A percentile compares a stretch with the other conserved stretches of the same genome.
phyloP scores from a whole-genome alignment of 2,797 vertebrate species.

The Neopelma chrysocephalum region DNA sequence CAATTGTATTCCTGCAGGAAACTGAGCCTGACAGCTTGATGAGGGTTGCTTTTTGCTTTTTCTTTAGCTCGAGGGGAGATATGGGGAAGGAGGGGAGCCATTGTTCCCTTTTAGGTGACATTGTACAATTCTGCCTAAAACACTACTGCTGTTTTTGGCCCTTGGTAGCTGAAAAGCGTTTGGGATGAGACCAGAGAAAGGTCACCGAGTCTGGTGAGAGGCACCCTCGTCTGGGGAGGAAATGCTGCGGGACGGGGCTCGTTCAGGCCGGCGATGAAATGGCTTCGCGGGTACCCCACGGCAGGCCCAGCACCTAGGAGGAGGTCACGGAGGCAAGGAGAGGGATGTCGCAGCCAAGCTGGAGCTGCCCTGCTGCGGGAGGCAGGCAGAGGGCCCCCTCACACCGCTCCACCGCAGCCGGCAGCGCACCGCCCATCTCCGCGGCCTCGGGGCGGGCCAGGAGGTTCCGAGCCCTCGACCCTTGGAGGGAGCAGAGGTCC shows the following conservation, averaged over 20 bases:
- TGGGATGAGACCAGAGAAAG: neutral
- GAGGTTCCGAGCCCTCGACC: neutral
- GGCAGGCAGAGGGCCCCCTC: conserved; percentile 54
- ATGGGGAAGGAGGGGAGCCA: neutral
- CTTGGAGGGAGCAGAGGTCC: rapidly evolving
- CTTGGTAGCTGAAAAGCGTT: rapidly evolving
- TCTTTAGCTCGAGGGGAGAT: neutral
- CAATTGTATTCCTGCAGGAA: neutral
- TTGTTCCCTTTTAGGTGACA: neutral
- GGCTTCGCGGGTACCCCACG: neutral
- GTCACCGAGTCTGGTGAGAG: neutral
- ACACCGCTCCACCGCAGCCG: neutral
- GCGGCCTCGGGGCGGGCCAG: neutral
- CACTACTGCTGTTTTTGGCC: neutral
- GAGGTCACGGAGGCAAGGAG: neutral
- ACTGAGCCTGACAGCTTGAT: neutral
- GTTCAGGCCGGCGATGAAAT: neutral
- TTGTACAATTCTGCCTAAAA: neutral
- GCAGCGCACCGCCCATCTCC: neutral
- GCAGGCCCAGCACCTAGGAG: neutral
- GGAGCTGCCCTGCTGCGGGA: neutral
- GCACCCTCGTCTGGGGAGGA: neutral
- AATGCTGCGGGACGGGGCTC: neutral
- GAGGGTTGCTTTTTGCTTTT: neutral
- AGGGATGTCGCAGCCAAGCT: rapidly evolving